Evolutionary conservation across 1,140 invertebrate genomes (phyloP).

Genomic region (Limonius californicus): DNA sequence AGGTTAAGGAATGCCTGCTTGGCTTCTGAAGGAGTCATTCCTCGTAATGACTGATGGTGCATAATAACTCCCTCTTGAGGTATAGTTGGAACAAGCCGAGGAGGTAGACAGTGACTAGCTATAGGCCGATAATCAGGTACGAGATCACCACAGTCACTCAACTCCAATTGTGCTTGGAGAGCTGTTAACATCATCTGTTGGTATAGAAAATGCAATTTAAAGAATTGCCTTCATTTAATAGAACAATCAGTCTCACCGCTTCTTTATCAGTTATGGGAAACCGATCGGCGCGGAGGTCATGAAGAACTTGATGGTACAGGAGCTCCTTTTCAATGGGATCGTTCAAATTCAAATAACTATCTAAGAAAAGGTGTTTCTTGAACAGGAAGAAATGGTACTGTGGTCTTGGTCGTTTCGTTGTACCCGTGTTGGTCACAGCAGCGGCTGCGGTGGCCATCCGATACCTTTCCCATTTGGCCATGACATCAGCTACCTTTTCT

Average conservation of each 20-base stretch:
- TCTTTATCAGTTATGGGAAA: constrained; percentile 90
- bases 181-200: constrained; percentile 91
- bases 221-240: not conserved
- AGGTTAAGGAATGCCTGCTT: constrained; percentile 93
- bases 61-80: constrained; percentile 75
- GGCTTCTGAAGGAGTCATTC: constrained; percentile 79
- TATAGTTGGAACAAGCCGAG: constrained; percentile 70
- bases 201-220: too few species aligned
- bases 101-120: constrained; percentile 76
- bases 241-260: constrained; percentile 62
- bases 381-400: constrained; percentile 71
- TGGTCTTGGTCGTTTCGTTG: constrained; percentile 48
- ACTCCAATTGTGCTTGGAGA: constrained; percentile 87
- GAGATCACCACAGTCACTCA: constrained; percentile 72
- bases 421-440: constrained; percentile 39
- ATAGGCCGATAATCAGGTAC: constrained; percentile 70
- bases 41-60: constrained; percentile 82
- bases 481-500: constrained; percentile 90
- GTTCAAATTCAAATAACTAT: constrained; percentile 75
- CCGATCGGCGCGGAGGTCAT: constrained; percentile 82
- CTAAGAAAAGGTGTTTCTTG: constrained; percentile 92
- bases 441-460: constrained; percentile 55
- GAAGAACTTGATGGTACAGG: constrained; percentile 92
- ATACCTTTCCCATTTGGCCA: constrained; percentile 93
- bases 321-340: constrained; percentile 93